Percentiles rank a stretch among this genome's conserved stretches.
Conservation (phyloP, 2,113 vertebrate genomes). For the Nibea coibor region DNA sequence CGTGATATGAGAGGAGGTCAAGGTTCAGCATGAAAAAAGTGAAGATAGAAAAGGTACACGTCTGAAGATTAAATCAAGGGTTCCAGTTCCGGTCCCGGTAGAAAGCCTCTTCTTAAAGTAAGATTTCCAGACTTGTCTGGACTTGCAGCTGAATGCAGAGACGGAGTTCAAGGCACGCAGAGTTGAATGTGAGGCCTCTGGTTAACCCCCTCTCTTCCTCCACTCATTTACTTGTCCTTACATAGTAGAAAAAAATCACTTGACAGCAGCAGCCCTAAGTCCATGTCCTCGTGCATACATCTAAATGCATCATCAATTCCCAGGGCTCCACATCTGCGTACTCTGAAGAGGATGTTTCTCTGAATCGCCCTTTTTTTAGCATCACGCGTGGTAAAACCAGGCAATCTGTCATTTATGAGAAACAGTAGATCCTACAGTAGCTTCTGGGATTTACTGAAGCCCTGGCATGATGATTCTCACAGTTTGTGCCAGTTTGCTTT, state of each 20-base stretch:
- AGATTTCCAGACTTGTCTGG: constrained; percentile 35
- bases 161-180: constrained; percentile 21
- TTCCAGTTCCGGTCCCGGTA: neutral
- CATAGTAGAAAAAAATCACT: constrained; percentile 34
- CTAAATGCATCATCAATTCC: constrained; percentile 45
- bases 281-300: neutral
- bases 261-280: constrained; percentile 6
- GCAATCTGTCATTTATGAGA: constrained; percentile 25
- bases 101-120: neutral
- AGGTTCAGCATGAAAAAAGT: constrained; percentile 1
- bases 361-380: neutral
- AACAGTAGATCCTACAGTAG: constrained; percentile 14
- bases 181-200: constrained; percentile 7
- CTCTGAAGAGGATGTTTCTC: neutral
- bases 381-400: neutral
- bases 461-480: constrained; percentile 42
- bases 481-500: constrained; percentile 12
- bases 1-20: neutral
- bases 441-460: constrained; percentile 39
- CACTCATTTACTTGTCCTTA: constrained; percentile 50
- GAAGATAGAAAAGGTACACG: neutral
- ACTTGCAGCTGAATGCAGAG: constrained; percentile 44
- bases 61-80: neutral
- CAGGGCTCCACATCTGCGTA: constrained; percentile 35
- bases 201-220: constrained; percentile 6